A percentile compares a stretch with the other conserved stretches of the same genome.
Conservation (phyloP, 2,113 vertebrate species). For the Pteronura brasiliensis region DNA sequence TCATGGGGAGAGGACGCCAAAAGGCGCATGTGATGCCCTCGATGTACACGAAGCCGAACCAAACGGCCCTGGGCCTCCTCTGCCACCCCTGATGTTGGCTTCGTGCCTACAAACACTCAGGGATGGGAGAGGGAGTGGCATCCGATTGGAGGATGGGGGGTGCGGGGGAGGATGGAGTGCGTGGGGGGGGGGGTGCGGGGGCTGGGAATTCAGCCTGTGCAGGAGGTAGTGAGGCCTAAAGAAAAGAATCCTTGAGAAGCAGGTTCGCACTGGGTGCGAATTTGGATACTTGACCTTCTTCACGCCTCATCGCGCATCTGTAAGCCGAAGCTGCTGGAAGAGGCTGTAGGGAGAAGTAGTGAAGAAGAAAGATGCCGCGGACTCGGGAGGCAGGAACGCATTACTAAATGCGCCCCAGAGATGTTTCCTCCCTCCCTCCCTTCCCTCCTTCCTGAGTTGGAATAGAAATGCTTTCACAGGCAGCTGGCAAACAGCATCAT, state of each 20-base stretch:
- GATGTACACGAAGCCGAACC: neutral
- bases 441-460: neutral
- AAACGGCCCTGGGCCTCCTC: neutral
- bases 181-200: too few relatives aligned
- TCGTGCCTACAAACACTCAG: neutral
- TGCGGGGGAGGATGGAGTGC: too few relatives aligned
- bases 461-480: neutral
- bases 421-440: neutral
- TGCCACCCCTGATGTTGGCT: neutral
- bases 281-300: neutral
- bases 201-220: neutral
- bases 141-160: fast-evolving
- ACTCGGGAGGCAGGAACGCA: neutral
- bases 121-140: neutral
- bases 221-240: neutral
- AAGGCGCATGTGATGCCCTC: neutral
- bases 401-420: neutral
- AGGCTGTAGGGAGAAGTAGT: neutral
- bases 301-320: neutral
- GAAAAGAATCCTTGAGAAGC: neutral
- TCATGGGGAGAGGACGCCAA: neutral
- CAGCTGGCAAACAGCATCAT: neutral
- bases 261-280: neutral
- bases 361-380: neutral
- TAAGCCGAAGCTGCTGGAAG: neutral